Evolutionary conservation across 2,113 vertebrate genomes (phyloP), one percentile per base, ranked within the genome.

Genomic region (Nansenia antarctica): DNA sequence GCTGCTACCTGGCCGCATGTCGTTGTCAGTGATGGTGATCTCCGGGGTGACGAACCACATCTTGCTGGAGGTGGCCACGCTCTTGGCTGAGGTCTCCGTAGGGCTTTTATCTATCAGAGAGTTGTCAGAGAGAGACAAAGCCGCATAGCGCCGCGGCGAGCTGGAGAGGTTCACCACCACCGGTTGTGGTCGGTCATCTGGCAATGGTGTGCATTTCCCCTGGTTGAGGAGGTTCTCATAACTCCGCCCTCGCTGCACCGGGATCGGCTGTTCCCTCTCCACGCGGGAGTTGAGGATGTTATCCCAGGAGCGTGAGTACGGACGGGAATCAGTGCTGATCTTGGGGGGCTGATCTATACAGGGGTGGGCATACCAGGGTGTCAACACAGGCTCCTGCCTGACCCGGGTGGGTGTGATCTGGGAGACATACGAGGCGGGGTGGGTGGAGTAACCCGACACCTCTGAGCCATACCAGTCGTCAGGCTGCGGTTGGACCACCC

Each of bases 11-110:
- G 93, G 79, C 0, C 93, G 92, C 69, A 97, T 92, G 73, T 99
- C 98, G 0, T 99, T 99, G 86, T 99, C 98, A 0, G 98, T 99
- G 87, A 99, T 99, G 70, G 98, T 99, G 85, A 99, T 99, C 83
- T 98, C 97, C 0, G 98, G 98, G 0, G 98, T 97, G 52, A 98
- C 93, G 2, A 95, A 97, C 97, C 97, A 99, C 9, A 94, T 94
- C 61, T 95, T 95, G 65, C 91, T 91, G 0, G 78, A 62, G 1
- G 83, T 62, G 20, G 82, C 88, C 0, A 92, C n/a, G n/a, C 90
- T 37, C 88, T 0, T 92, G 45, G 20, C 90, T 42, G 92, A 83
- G 0, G 91, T 85, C 0, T 96, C 94, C 0, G 86, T 83, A 0
- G 95, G 94, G 24, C 95, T 93, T 84, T 95, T 95, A 80, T 98